Base-by-base conservation (phyloP, 1,140 invertebrate genomes). In the Camponotus pennsylvanicus region DNA sequence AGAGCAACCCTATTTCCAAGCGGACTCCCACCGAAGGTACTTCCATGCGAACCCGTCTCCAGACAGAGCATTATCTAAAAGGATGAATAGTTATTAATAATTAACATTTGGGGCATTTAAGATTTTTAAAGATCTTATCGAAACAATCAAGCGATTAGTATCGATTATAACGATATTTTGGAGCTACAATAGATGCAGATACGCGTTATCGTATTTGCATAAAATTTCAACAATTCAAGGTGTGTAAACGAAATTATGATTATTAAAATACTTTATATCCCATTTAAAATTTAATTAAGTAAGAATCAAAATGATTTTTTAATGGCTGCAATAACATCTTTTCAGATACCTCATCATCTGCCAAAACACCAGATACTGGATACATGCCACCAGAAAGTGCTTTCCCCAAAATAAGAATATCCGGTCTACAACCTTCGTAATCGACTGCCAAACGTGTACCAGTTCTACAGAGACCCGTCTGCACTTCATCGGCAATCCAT, bases 401-500 rank as follows among this genome's bases (percentile, higher is more conserved):
- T 95, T 98, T 98, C 2, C 98, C 98, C 6, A 98, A 94, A 49
- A 97, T 94, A 2, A 98, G 92, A 76, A 98, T 96, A 93, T 98
- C 98, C 5, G 98, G 97, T 67, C 96, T 96, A 3, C 97, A 97
- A 69, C 97, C 96, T 93, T 99, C 99, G 94, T 99, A 97, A 93
- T 99, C 97, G 0, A 98, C 97, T 21, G 98, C 98, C 55, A 99
- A 93, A 86, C 98, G 95, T 95, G 97, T 98, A 64, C 99, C 99
- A 11, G 99, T 99, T 88, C 99, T 96, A 27, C 97, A 97, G 85
- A 99, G 95, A 15, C 98, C 98, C 37, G 98, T 98, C 94, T 99
- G 99, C 8, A 99, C 98, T 95, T 99, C 99, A 95, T 99, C 99
- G 5, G 98, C 98, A 87, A 99, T 99, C 97, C 98, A 99, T 0